phyloP scores from a whole-genome alignment of 2,797 vertebrate species.

The Hoplostethus mediterraneus region DNA sequence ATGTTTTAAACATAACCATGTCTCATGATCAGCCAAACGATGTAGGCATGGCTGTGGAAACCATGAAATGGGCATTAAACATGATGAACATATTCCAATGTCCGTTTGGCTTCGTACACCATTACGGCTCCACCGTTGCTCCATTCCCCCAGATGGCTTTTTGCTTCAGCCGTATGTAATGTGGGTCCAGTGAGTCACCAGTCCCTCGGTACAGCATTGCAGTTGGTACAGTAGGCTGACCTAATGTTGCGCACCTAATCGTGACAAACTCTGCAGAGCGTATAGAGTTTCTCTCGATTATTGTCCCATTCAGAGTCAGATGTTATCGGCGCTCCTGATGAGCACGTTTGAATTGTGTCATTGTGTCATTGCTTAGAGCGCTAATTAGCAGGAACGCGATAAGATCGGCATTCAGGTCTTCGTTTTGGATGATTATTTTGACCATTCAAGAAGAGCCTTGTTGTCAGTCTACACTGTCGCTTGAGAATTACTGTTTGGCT shows the following conservation, averaged over 20 bases:
- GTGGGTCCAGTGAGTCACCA: constrained; percentile 32
- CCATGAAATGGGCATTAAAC: constrained; percentile 39
- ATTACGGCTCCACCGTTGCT: constrained; percentile 21
- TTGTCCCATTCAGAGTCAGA: constrained; percentile 36
- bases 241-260: constrained; percentile 8
- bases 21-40: constrained; percentile 21
- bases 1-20: constrained; percentile 50
- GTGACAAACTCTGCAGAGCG: constrained; percentile 26
- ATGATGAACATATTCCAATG: constrained; percentile 25
- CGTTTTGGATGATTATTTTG: constrained; percentile 39
- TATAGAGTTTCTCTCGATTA: constrained; percentile 38
- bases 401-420: constrained; percentile 37
- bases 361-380: constrained; percentile 35
- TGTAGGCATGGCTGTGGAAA: constrained; percentile 16
- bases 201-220: constrained; percentile 24
- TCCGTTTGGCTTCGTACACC: constrained; percentile 27
- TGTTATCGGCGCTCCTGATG: constrained; percentile 33
- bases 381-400: constrained; percentile 36
- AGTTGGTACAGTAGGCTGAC: constrained; percentile 30
- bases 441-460: constrained; percentile 22
- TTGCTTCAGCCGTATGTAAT: constrained; percentile 35
- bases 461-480: neutral
- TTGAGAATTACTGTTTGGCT: neutral
- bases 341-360: constrained; percentile 17
- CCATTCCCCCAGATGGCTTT: constrained; percentile 39